Evolutionary conservation across 2,797 vertebrate genomes (phyloP).

Genomic region (Nannoperca obscura): DNA sequence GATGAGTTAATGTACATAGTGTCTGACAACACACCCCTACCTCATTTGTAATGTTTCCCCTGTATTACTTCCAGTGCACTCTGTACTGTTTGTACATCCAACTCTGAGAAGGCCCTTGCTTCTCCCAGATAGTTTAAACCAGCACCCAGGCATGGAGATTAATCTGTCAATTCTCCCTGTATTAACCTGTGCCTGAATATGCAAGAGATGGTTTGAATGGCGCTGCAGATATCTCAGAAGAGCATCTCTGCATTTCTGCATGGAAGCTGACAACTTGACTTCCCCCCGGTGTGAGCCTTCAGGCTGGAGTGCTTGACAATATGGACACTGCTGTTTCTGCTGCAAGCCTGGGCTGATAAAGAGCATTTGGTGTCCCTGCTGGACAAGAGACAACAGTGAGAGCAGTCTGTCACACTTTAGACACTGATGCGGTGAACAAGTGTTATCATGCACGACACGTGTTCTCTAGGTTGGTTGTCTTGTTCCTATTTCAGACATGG

Average conservation of each 20-base stretch:
- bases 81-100: conserved; percentile 9
- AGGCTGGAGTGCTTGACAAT: conserved; percentile 17
- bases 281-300: conserved; percentile 22
- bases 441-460: conserved; percentile 1
- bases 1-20: conserved; percentile 19
- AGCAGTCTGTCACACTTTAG: conserved; percentile 16
- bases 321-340: conserved; percentile 16
- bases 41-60: conserved; percentile 30
- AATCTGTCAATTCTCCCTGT: conserved; percentile 55
- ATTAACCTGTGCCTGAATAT: conserved; percentile 39
- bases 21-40: conserved; percentile 34
- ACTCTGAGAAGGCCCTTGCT: conserved; percentile 31
- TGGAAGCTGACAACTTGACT: background rate
- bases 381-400: conserved; percentile 13
- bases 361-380: conserved; percentile 32
- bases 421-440: background rate
- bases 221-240: conserved; percentile 6
- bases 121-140: conserved; percentile 51
- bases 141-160: conserved; percentile 46
- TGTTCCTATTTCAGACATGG: background rate
- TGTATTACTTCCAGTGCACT: conserved; percentile 35
- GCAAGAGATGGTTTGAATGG: conserved; percentile 27
- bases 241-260: conserved; percentile 16
- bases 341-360: conserved; percentile 9
- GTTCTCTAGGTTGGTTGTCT: background rate